Evolutionary conservation across 2,888 invertebrate genomes (phyloP), one percentile per base, ranked within the genome.

Genomic region (Stenchaetothrips biformis): DNA sequence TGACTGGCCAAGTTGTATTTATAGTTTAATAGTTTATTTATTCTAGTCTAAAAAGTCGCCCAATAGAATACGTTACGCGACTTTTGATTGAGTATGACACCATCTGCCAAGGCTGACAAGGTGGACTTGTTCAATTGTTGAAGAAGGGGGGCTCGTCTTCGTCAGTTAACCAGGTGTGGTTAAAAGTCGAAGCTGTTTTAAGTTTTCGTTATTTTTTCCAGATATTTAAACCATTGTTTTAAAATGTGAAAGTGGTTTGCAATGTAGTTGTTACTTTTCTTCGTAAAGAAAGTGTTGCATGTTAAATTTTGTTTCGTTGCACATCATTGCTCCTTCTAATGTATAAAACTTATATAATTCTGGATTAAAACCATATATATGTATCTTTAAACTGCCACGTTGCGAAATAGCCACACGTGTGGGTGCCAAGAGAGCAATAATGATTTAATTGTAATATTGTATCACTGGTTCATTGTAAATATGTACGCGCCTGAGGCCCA

Each of bases 31-130:
- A 37, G 37, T 37, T 37, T 37, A 37, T 37, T 37, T 37, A 4
- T 37, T 37, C 37, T 37, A 37, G 37, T 37, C 37, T 4, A 37
- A 4, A 37, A 37, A 37, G 37, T 37, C 37, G 37, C 37, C 37
- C 37, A 4, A 2, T 37, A 37, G 37, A 37, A 37, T 37, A 37
- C 4, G 37, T 37, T 37, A 2, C 37, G 37, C 37, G 59, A 59
- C 59, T 59, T 59, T 59, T 59, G 59, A 18, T 59, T 59, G 59
- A 59, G 18, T 59, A 18, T 13, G 18, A 59, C 59, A 59, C 59
- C 59, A 59, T 59, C 59, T 59, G 59, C 59, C 59, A 59, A 59
- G 59, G 59, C 59, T 59, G 59, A 59, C 59, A 59, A 59, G 59
- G 59, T 59, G 59, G 59, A 13, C 59, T 59, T 37, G 37, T 37